Conservation (phyloP, 2,888 invertebrate species). For the Aphodius sticticus region DNA sequence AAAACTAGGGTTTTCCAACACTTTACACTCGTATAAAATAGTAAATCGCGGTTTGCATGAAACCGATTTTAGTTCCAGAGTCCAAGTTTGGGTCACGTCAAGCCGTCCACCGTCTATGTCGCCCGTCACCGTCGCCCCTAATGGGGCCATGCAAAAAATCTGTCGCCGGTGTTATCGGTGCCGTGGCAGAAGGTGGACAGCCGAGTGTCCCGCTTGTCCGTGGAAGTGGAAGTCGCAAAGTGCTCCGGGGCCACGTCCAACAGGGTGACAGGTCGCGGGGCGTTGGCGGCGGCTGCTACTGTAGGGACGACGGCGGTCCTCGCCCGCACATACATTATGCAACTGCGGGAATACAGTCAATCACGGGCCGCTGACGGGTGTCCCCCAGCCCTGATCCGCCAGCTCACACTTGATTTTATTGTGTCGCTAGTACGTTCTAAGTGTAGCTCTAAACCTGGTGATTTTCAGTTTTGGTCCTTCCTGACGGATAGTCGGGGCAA, state of each 20-base stretch:
- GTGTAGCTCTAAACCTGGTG: neutral
- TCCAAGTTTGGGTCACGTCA: neutral
- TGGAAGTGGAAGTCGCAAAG: neutral
- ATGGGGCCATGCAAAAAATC: constrained; percentile 21
- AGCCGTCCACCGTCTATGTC: constrained; percentile 9
- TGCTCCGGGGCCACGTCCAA: constrained; percentile 4
- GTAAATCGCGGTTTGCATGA: neutral
- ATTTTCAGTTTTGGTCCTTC: neutral
- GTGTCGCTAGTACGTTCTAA: neutral
- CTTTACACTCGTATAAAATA: neutral
- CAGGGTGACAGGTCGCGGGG: neutral
- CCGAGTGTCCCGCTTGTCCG: neutral
- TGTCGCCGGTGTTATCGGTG: constrained; percentile 10
- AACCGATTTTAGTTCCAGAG: neutral
- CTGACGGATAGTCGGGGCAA: no score
- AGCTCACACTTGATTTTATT: neutral
- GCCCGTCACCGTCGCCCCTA: constrained; percentile 9
- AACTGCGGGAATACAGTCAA: constrained; percentile 50
- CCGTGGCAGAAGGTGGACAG: neutral
- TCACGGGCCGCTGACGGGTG: constrained; percentile 50
- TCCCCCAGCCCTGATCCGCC: constrained; percentile 6
- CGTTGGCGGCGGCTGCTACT: constrained; percentile 11
- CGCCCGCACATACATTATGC: constrained; percentile 47
- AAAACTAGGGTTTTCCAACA: no score
- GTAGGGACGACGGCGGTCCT: constrained; percentile 32